Conservation (phyloP, 92 coral and sea anemone genomes). For the Diadumene lineata region DNA sequence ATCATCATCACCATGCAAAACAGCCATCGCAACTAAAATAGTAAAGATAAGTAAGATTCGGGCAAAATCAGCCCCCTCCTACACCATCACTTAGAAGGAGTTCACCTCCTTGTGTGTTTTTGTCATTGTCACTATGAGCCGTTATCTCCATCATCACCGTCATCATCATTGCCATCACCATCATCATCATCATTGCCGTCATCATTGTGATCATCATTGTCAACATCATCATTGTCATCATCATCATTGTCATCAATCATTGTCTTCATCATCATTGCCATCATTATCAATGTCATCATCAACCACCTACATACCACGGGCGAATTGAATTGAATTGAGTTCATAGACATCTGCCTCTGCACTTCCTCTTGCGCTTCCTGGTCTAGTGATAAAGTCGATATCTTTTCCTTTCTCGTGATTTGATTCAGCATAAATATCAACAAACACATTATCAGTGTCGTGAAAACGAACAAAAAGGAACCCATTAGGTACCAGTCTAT, state of each 20-base stretch:
- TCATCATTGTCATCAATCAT: not conserved
- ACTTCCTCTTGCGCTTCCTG: constrained; percentile 44
- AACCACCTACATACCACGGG: constrained; percentile 29
- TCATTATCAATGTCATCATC: not conserved
- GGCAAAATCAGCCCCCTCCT: too few species aligned
- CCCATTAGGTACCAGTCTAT: constrained; percentile 98
- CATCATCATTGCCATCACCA: constrained; percentile 5
- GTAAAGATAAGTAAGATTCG: too few species aligned
- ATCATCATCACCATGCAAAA: too few species aligned
- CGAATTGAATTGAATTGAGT: constrained; percentile 2
- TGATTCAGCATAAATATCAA: constrained; percentile 69
- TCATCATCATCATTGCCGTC: not conserved
- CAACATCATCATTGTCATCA: not conserved
- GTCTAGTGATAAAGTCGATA: constrained; percentile 28
- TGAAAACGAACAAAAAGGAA: constrained; percentile 91
- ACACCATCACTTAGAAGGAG: too few species aligned
- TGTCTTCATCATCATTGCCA: not conserved
- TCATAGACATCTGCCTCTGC: constrained; percentile 20
- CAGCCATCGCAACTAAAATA: too few species aligned
- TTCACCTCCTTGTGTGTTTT: too few species aligned
- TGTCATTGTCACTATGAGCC: not conserved
- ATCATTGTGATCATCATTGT: not conserved
- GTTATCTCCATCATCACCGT: not conserved
- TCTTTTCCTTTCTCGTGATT: constrained; percentile 21
- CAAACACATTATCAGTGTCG: constrained; percentile 82